These are phyloP conservation scores for Rhinolophus ferrumequinum DNA, from an alignment of 2,113 vertebrate species.

Conservation along the genomic window DNA sequence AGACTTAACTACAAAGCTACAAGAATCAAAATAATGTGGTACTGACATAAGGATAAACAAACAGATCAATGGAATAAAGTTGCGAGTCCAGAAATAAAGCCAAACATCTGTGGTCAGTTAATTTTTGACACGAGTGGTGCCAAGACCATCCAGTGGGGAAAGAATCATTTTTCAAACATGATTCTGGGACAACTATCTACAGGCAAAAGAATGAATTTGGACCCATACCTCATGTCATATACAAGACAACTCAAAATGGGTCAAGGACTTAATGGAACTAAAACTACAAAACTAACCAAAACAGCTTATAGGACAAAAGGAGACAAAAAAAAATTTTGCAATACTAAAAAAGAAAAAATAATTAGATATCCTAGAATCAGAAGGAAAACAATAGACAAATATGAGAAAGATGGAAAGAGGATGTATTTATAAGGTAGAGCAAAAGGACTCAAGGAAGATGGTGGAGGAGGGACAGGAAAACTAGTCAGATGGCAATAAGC, in stretches of 20 bases:
- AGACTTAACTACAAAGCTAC: background rate
- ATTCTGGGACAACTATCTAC: background rate
- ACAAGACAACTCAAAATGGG: background rate
- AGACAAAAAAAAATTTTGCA: background rate
- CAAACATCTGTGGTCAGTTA: rapidly evolving
- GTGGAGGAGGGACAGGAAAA: background rate
- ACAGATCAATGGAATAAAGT: background rate
- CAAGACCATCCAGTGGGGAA: background rate
- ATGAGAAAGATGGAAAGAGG: background rate
- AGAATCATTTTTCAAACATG: background rate
- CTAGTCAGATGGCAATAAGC: background rate
- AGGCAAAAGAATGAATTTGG: background rate
- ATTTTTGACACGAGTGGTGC: background rate
- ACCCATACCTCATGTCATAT: background rate
- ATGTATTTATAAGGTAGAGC: background rate
- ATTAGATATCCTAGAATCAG: background rate
- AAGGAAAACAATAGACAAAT: background rate
- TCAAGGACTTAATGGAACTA: background rate
- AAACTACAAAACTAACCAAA: background rate
- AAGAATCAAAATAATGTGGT: background rate
- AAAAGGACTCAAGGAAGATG: background rate
- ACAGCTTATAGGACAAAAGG: background rate
- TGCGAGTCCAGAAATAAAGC: background rate
- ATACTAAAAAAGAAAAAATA: background rate
- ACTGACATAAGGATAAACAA: no score